Percentiles rank a stretch among this genome's conserved stretches.
phyloP scores from a whole-genome alignment of 35 echinoderm and acorn worm species.

The Nesometra sesokonis region DNA sequence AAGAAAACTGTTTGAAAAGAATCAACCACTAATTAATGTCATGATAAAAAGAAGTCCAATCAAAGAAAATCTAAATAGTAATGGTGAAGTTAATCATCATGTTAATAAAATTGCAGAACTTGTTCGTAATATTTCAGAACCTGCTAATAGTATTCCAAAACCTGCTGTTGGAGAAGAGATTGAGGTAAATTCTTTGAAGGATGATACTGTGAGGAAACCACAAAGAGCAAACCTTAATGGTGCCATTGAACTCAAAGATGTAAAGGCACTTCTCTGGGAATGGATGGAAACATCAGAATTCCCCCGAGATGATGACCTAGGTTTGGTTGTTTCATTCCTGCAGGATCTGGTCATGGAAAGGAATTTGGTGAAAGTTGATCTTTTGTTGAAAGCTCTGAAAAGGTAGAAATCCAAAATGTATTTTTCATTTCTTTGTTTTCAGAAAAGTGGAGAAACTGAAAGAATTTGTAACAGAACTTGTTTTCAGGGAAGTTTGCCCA shows the following conservation, averaged over 20 bases:
- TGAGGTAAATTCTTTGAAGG: not conserved
- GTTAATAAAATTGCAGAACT: too few relatives aligned
- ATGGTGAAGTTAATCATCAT: too few relatives aligned
- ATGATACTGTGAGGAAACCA: not conserved
- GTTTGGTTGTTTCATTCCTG: constrained; percentile 57
- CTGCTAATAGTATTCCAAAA: too few relatives aligned
- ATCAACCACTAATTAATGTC: not conserved
- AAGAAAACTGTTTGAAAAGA: constrained; percentile 5
- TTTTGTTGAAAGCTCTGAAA: constrained; percentile 46
- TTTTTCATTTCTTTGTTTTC: too few relatives aligned
- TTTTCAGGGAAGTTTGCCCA: too few relatives aligned
- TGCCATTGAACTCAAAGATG: constrained; percentile 54
- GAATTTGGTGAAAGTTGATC: constrained; percentile 82
- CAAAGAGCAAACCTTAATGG: constrained; percentile 54
- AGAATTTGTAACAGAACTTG: not conserved
- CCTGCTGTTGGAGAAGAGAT: not conserved
- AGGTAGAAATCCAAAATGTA: too few relatives aligned
- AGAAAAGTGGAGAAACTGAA: not conserved
- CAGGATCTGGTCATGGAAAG: constrained; percentile 79
- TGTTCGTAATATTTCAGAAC: not conserved
- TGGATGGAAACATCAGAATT: constrained; percentile 56
- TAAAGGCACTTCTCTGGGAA: constrained; percentile 69
- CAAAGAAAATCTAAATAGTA: not conserved
- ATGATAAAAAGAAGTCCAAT: not conserved
- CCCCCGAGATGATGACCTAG: constrained; percentile 79